Evolutionary conservation across 1,140 invertebrate species (phyloP).

Genomic region (Drosophila athabasca): DNA sequence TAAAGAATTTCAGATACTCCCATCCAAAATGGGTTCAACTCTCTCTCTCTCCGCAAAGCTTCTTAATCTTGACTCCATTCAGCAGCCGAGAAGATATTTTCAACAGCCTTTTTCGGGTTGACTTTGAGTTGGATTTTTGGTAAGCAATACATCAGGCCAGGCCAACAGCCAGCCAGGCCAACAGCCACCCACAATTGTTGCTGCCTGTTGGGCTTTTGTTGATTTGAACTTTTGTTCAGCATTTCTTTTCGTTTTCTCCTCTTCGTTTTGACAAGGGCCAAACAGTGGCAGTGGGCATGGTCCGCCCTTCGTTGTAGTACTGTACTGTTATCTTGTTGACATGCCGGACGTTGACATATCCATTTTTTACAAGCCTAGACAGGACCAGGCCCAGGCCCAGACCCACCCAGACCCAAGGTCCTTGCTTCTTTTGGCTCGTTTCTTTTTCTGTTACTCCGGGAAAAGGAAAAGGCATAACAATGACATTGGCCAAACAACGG

Average conservation of each 20-base stretch:
- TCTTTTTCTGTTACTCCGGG: slow-evolving; percentile 24
- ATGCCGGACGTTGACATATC: slow-evolving; percentile 79
- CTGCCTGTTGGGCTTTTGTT: slow-evolving; percentile 55
- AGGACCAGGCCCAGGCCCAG: neutral
- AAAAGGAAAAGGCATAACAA: slow-evolving; percentile 39
- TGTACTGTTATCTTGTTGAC: slow-evolving; percentile 74
- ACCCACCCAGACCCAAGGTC: no score
- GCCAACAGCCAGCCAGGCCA: slow-evolving; percentile 18
- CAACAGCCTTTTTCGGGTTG: slow-evolving; percentile 42
- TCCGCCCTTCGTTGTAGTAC: slow-evolving; percentile 23
- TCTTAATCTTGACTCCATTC: slow-evolving; percentile 48
- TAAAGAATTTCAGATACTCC: slow-evolving; percentile 25
- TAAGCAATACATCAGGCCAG: slow-evolving; percentile 34
- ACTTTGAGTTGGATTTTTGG: slow-evolving; percentile 48
- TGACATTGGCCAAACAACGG: slow-evolving; percentile 39
- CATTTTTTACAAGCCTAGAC: slow-evolving; percentile 73
- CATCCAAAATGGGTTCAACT: slow-evolving; percentile 3
- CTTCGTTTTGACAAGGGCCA: slow-evolving; percentile 51
- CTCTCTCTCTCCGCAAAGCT: slow-evolving; percentile 1
- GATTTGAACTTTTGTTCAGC: slow-evolving; percentile 67
- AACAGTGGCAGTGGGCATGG: slow-evolving; percentile 42
- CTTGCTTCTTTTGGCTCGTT: slow-evolving; percentile 17
- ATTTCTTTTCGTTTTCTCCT: slow-evolving; percentile 13
- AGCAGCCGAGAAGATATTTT: slow-evolving; percentile 40
- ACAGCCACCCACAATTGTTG: slow-evolving; percentile 56